These are phyloP conservation scores for Nasalis larvatus DNA, from an alignment of 2,113 vertebrate genomes.

Conservation along the genomic window DNA sequence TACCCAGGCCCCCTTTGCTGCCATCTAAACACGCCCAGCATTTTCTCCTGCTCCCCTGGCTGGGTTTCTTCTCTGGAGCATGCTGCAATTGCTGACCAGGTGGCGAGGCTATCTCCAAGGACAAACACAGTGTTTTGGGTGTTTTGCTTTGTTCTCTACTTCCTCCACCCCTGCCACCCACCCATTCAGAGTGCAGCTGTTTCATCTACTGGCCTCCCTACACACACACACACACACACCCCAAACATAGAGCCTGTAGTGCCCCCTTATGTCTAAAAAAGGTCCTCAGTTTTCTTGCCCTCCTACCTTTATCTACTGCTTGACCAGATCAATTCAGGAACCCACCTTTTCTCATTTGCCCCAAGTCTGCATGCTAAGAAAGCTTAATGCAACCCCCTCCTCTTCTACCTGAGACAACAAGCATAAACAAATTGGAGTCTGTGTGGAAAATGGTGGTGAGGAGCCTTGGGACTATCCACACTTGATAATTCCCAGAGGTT, in stretches of 20 bases:
- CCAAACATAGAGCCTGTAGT: not conserved
- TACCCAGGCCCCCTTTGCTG: not conserved
- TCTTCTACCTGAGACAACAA: not conserved
- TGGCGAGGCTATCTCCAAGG: not conserved
- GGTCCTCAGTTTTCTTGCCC: not conserved
- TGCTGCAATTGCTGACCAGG: not conserved
- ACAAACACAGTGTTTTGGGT: not conserved
- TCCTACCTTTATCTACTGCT: not conserved
- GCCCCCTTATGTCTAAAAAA: not conserved
- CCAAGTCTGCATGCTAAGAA: not conserved
- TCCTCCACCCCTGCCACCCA: not conserved
- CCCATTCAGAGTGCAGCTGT: not conserved
- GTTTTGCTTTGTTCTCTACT: not conserved
- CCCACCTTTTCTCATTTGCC: not conserved
- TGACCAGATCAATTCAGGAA: not conserved
- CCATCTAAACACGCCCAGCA: not conserved
- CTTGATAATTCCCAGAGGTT: not conserved
- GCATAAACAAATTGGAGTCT: not conserved
- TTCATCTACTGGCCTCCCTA: not conserved
- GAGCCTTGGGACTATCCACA: not conserved
- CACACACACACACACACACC: not conserved
- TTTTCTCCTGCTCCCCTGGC: not conserved
- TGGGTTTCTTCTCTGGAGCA: not conserved
- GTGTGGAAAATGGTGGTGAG: not conserved
- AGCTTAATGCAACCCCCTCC: not conserved